phyloP scores from a whole-genome alignment of 2,888 invertebrate species.

The Polyploca ridens region DNA sequence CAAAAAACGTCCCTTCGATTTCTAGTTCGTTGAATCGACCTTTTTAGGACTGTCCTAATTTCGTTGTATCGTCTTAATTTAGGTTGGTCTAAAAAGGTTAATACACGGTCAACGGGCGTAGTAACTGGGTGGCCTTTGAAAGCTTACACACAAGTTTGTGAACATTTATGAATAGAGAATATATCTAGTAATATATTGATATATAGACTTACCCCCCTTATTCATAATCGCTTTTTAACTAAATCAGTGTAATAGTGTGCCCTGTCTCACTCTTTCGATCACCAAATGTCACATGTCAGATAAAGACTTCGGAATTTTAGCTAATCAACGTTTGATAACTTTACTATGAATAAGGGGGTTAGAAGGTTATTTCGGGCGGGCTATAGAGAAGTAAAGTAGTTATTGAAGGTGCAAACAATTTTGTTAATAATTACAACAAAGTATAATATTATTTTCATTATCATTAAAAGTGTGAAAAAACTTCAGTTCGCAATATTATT shows the following conservation, averaged over 20 bases:
- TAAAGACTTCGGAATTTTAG: too few species aligned
- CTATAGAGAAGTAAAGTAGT: background rate
- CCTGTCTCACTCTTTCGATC: too few species aligned
- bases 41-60: conserved; percentile 38
- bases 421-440: too few species aligned
- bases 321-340: too few species aligned
- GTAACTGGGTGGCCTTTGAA: conserved; percentile 17
- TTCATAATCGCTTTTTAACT: too few species aligned
- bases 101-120: conserved; percentile 34
- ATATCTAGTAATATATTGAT: background rate
- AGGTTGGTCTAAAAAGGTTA: conserved; percentile 35
- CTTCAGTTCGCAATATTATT: too few species aligned
- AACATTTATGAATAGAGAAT: background rate
- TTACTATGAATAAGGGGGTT: too few species aligned
- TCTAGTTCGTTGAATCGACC: conserved; percentile 31
- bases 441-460: too few species aligned
- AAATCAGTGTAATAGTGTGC: too few species aligned
- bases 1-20: conserved; percentile 33
- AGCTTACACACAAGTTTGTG: background rate
- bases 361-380: background rate
- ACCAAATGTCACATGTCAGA: too few species aligned
- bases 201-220: too few species aligned
- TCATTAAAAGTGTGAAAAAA: background rate
- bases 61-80: conserved; percentile 36
- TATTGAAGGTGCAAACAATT: background rate